These are phyloP conservation scores for Myiozetetes cayanensis DNA, from an alignment of 2,113 vertebrate genomes.

Conservation along the genomic window DNA sequence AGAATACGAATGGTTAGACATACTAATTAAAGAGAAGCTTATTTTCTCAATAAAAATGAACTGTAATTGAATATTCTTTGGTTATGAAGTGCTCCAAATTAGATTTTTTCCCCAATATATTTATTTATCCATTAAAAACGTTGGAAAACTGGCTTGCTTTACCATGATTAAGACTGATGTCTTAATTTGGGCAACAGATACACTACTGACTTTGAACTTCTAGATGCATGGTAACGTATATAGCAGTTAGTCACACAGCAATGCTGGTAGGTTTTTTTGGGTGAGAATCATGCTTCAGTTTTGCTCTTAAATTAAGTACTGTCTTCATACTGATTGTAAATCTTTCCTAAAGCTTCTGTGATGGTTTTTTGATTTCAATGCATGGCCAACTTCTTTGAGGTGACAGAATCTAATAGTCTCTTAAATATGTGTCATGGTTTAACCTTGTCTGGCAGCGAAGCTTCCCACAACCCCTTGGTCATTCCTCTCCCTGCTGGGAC, in stretches of 20 bases:
- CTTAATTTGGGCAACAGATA: neutral
- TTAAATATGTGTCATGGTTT: neutral
- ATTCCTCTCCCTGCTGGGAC: neutral
- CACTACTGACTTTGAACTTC: neutral
- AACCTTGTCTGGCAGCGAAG: neutral
- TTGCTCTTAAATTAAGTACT: neutral
- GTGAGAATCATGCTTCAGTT: neutral
- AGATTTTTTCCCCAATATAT: neutral
- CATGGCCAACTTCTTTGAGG: neutral
- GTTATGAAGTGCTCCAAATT: neutral
- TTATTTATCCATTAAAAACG: neutral
- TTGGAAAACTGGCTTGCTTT: neutral
- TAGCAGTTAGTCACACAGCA: neutral
- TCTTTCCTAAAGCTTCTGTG: neutral
- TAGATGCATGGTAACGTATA: neutral
- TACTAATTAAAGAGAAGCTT: neutral
- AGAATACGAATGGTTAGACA: neutral
- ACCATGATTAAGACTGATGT: neutral
- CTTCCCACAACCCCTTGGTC: accelerated
- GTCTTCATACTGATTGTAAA: neutral
- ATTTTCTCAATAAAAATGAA: neutral
- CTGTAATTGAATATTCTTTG: neutral
- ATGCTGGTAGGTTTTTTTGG: neutral
- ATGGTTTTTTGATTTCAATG: neutral
- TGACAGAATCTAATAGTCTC: neutral